Base-by-base conservation (phyloP, 2,888 invertebrate species). In the Liodrosophila aerea region DNA sequence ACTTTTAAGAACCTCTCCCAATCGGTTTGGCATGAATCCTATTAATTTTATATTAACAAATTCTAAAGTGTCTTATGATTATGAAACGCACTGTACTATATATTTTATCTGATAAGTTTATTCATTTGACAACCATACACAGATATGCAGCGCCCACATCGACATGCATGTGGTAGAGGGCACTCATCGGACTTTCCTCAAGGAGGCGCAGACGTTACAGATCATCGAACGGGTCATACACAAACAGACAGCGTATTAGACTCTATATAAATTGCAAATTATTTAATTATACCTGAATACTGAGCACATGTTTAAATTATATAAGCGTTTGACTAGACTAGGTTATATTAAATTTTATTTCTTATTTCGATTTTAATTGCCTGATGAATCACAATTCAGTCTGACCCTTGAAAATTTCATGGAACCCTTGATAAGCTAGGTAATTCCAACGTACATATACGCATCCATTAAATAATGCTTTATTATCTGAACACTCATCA, bases 111-210 rank as follows among this genome's bases (percentile, higher is more conserved):
- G n/a, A n/a, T n/a, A n/a, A n/a, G n/a, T n/a, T n/a, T n/a, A n/a
- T n/a, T n/a, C n/a, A n/a, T n/a, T n/a, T n/a, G n/a, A n/a, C n/a
- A n/a, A n/a, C n/a, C n/a, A n/a, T n/a, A n/a, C n/a, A n/a, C 89
- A 95, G 95, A 92, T 95, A 12, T 95, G 95, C 89, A 91, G 91
- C 62, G 92, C 93, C 63, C 91, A 92, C 49, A 92, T 95, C 0
- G 90, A 91, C 63, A 91, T 94, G 31, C 91, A 94, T 82, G 92
- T 94, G 63, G 92, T 94, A 62, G 92, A 94, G 71, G 98, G 96
- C 83, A 95, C 95, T 87, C 98, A 98, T 92, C 94, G 97, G 88
- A 94, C 94, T 77, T 97, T 98, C 89, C 92, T 98, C 66, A 90
- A 92, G 59, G 97, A 95, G 74, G 94, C 93, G 61, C 81, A 88